A percentile compares a stretch with the other conserved stretches of the same genome.
phyloP scores from a whole-genome alignment of 2,113 vertebrate species.

The Eublepharis macularius region DNA sequence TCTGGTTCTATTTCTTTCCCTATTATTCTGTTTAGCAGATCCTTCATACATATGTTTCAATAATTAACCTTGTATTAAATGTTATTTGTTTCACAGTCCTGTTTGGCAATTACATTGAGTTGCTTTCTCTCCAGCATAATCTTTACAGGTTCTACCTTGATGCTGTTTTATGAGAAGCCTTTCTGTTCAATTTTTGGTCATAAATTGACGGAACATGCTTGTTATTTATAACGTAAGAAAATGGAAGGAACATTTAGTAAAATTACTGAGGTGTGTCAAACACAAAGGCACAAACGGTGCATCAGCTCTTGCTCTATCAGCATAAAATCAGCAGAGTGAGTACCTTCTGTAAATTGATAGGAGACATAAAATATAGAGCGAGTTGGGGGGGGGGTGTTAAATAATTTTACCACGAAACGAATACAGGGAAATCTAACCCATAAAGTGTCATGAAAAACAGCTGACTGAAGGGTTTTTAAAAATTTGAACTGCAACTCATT shows the following conservation, averaged over 20 bases:
- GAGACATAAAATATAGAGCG: conserved; percentile 4
- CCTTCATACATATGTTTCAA: not conserved
- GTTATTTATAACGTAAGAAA: not conserved
- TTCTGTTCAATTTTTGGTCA: not conserved
- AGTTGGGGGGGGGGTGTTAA: not conserved
- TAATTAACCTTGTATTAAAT: conserved; percentile 3
- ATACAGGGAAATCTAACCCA: not conserved
- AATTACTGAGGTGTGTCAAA: conserved; percentile 13
- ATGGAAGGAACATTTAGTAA: conserved; percentile 12
- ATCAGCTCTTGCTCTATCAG: conserved; percentile 4
- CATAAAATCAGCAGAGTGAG: conserved; percentile 17
- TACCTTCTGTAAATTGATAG: conserved; percentile 9
- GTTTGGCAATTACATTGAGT: not conserved
- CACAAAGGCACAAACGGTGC: not conserved
- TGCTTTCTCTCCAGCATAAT: not conserved
- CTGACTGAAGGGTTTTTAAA: not conserved
- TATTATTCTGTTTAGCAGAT: not conserved
- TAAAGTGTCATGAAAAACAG: conserved; percentile 11
- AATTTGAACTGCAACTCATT: not conserved
- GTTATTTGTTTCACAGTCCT: not conserved
- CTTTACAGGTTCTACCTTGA: not conserved
- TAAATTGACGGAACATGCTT: not conserved
- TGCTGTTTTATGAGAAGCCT: not conserved
- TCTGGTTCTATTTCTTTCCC: not conserved
- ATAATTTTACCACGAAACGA: conserved; percentile 3